A percentile compares a stretch with the other conserved stretches of the same genome.
Conservation (phyloP, 2,797 vertebrate genomes). For the Sebastiscus albofasciatus region DNA sequence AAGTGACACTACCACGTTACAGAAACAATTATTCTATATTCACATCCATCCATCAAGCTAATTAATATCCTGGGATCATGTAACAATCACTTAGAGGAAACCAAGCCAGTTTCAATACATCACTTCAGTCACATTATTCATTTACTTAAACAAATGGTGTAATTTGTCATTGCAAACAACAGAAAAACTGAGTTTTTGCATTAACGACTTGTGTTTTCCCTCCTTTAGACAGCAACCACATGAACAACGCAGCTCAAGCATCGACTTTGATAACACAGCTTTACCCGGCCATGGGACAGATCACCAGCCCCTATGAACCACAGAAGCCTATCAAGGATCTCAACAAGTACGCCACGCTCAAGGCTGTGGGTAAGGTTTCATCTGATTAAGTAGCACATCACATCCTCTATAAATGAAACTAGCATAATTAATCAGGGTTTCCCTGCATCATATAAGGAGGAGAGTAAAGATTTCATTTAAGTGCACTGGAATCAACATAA, state of each 20-base stretch:
- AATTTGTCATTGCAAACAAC: not conserved
- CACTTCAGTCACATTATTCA: not conserved
- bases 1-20: conserved; percentile 37
- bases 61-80: conserved; percentile 17
- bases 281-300: conserved; percentile 89
- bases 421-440: conserved; percentile 10
- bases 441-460: not conserved
- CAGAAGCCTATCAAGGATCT: conserved; percentile 89
- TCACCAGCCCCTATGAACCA: conserved; percentile 92
- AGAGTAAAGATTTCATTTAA: not conserved
- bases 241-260: conserved; percentile 90
- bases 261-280: conserved; percentile 91
- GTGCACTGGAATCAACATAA: not conserved
- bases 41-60: conserved; percentile 29
- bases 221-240: conserved; percentile 87
- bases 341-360: conserved; percentile 95
- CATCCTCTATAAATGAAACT: not conserved
- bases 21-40: conserved; percentile 30
- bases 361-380: conserved; percentile 92
- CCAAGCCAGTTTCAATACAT: not conserved
- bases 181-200: not conserved
- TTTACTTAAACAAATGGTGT: not conserved
- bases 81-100: not conserved
- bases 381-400: conserved; percentile 16
- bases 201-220: conserved; percentile 10